These are phyloP conservation scores for Gastrophryne carolinensis DNA, from an alignment of 2,797 vertebrate genomes.

Conservation along the genomic window DNA sequence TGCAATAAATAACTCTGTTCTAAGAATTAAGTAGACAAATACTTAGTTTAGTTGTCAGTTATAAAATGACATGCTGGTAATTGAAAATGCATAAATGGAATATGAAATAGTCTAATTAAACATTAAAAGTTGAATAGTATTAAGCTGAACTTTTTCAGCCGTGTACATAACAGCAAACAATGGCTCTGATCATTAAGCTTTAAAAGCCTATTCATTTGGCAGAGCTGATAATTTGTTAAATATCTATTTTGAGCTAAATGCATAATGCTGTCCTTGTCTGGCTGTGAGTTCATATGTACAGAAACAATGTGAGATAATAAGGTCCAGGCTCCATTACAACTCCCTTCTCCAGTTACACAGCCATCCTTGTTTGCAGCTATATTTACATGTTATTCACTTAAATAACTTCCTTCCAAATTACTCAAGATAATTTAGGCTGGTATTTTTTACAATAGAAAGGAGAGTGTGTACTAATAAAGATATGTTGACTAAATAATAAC, in stretches of 20 bases:
- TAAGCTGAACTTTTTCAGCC: conserved; percentile 1
- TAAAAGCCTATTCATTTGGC: conserved; percentile 39
- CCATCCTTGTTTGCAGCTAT: conserved; percentile 37
- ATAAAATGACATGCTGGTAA: too few relatives aligned
- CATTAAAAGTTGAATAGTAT: too few relatives aligned
- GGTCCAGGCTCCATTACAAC: conserved; percentile 46
- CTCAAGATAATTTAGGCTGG: not conserved
- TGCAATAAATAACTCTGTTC: too few relatives aligned
- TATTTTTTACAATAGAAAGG: not conserved
- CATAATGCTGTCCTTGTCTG: conserved; percentile 47
- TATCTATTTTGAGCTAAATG: conserved; percentile 48
- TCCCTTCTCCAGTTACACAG: conserved; percentile 36
- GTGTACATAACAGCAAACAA: conserved; percentile 28
- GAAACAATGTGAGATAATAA: conserved; percentile 44
- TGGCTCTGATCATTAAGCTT: conserved; percentile 7
- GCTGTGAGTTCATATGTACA: conserved; percentile 34
- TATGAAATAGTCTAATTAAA: too few relatives aligned
- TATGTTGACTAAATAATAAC: too few relatives aligned
- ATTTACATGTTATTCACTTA: conserved; percentile 25
- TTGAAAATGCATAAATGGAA: too few relatives aligned
- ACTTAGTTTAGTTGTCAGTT: too few relatives aligned
- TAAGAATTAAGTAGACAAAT: too few relatives aligned
- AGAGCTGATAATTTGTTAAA: conserved; percentile 35
- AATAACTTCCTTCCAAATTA: conserved; percentile 36
- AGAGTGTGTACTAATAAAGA: too few relatives aligned